Evolutionary conservation across 1,140 invertebrate genomes (phyloP), one percentile per base, ranked within the genome.

Genomic region (Oncopeltus fasciatus): DNA sequence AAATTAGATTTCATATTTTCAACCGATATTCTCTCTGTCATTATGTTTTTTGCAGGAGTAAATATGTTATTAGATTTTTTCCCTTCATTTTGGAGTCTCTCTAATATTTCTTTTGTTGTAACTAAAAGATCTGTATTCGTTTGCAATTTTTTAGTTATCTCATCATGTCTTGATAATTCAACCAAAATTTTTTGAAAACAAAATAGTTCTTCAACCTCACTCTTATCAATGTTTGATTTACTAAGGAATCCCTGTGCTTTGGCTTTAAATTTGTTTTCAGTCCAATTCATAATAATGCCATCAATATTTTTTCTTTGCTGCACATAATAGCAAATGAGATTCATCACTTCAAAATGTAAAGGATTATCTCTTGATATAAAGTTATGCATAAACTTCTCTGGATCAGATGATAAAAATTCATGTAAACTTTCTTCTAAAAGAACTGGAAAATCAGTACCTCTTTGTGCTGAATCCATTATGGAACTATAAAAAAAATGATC

Each of bases 1-100:
- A 59, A n/a, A 59, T 38, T 43, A 14, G 57, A 18, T 59, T 59
- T 59, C 2, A 60, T 16, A 49, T 49, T 60, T 46, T 60, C 28
- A n/a, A 38, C 47, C 16, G 43, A 14, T 28, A 24, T 26, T 20
- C 38, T 4, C 18, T 24, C 47, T 31, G 49, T 18, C 20, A 53
- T 24, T 24, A 53, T 53, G 24, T 53, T 24, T 53, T 53, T 24
- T 24, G 49, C 26, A 8, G 49, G 49, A 18, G 49, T 14, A 27
- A 53, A 53, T 24, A 24, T 24, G 26, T 24, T 53, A 26, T 53
- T 24, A 2, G 2, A 16, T 4, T 53, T 24, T 14, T 53, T 53
- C 4, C 49, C 49, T 21, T 53, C 24, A 26, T 24, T 14, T 24
- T 53, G 49, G 1, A 53, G 21, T 18, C 20, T 16, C 26, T 53